These are phyloP conservation scores for Acanthococcus lagerstroemiae DNA, from an alignment of 2,888 invertebrate genomes.

Conservation along the genomic window DNA sequence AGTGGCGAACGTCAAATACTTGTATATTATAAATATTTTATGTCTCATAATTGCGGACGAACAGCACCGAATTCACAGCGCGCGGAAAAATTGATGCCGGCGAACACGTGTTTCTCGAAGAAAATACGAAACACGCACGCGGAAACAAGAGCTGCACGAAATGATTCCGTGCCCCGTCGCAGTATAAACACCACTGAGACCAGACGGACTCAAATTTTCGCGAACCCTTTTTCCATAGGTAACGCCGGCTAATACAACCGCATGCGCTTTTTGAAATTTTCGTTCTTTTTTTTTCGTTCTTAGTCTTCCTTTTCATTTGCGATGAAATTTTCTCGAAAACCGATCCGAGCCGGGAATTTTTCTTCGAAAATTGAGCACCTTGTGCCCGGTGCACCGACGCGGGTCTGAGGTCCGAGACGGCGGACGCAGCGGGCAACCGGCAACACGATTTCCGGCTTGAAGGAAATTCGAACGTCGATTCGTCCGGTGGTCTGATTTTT, in stretches of 20 bases:
- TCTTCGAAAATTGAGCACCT: too few relatives aligned
- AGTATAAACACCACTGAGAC: conserved; percentile 12
- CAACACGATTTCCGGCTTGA: too few relatives aligned
- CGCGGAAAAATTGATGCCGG: neutral
- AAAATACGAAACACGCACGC: conserved; percentile 11
- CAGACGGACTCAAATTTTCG: neutral
- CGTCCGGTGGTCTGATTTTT: too few relatives aligned
- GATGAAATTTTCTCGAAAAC: too few relatives aligned
- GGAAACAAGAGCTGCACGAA: conserved; percentile 3
- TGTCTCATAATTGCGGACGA: conserved; percentile 6
- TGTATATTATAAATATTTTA: neutral
- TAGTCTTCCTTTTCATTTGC: too few relatives aligned
- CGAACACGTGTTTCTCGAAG: conserved; percentile 7
- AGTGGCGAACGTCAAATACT: conserved; percentile 6
- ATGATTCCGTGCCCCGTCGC: conserved; percentile 9
- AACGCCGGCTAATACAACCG: conserved; percentile 11
- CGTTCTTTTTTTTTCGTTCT: too few relatives aligned
- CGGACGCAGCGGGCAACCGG: too few relatives aligned
- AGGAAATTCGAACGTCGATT: too few relatives aligned
- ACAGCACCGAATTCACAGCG: neutral
- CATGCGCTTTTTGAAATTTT: conserved; percentile 25
- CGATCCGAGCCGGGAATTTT: too few relatives aligned
- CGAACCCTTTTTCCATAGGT: too few relatives aligned
- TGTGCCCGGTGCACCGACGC: too few relatives aligned
- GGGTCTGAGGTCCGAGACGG: too few relatives aligned